Percentiles rank a stretch among this genome's conserved stretches.
Evolutionary conservation across 1,140 invertebrate genomes (phyloP).

Genomic region (Rhizoglyphus robini): DNA sequence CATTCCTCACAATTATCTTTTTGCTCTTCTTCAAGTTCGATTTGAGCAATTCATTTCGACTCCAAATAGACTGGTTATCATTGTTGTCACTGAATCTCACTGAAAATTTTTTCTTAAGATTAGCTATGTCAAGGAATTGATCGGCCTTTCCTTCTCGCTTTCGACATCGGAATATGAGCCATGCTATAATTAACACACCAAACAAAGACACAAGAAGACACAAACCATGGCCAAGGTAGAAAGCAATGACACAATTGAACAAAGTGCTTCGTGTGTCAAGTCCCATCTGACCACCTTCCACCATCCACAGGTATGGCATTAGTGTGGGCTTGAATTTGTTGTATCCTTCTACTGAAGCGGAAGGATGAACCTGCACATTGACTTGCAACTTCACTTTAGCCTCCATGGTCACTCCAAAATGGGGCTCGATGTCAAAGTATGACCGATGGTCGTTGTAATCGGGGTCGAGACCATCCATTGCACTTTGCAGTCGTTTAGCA

Average conservation of each 20-base stretch:
- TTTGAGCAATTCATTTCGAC: too few relatives aligned
- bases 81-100: too few relatives aligned
- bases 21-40: too few relatives aligned
- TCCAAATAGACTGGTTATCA: too few relatives aligned
- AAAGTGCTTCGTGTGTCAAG: not conserved
- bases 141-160: not conserved
- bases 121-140: not conserved
- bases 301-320: slow-evolving; percentile 1
- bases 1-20: not conserved
- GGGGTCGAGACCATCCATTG: not conserved
- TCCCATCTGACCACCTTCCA: not conserved
- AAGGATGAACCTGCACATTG: not conserved
- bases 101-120: not conserved
- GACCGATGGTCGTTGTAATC: not conserved
- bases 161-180: not conserved
- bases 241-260: too few relatives aligned
- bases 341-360: not conserved
- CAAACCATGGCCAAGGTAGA: too few relatives aligned
- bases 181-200: not conserved
- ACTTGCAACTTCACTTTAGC: not conserved
- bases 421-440: not conserved
- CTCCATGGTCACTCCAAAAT: not conserved
- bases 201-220: too few relatives aligned
- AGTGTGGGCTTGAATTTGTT: slow-evolving; percentile 1
- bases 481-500: not conserved